A percentile compares a stretch with the other conserved stretches of the same genome.
Conservation (phyloP, 1,140 invertebrate species). For the Lordiphosa clarofinis region DNA sequence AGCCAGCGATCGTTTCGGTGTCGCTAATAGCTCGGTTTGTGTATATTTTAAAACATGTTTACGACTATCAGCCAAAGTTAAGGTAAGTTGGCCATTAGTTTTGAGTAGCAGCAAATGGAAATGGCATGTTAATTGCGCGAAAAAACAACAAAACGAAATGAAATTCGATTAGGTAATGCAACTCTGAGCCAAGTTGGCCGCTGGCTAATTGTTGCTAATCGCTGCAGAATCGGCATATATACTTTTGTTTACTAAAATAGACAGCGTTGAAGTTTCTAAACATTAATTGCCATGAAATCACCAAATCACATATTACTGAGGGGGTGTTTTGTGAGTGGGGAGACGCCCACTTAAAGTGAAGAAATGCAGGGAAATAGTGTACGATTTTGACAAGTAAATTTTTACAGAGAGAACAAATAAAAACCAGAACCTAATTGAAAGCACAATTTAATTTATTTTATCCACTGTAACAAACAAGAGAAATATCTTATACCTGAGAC, state of each 20-base stretch:
- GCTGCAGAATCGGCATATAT: constrained; percentile 64
- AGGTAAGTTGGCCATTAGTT: constrained; percentile 49
- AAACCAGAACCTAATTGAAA: too few species aligned
- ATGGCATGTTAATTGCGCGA: constrained; percentile 63
- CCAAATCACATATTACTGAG: constrained; percentile 12
- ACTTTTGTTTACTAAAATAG: constrained; percentile 27
- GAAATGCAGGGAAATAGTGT: too few species aligned
- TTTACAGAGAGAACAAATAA: too few species aligned
- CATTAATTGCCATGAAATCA: constrained; percentile 66
- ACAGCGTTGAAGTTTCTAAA: constrained; percentile 28
- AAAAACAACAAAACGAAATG: constrained; percentile 15
- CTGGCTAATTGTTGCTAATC: constrained; percentile 71
- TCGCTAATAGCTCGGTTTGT: constrained; percentile 36
- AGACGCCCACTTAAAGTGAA: constrained; percentile 54
- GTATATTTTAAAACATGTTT: constrained; percentile 56
- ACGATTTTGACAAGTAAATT: too few species aligned
- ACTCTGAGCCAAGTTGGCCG: constrained; percentile 35
- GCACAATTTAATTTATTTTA: too few species aligned
- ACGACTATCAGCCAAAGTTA: constrained; percentile 31
- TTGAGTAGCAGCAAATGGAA: constrained; percentile 59
- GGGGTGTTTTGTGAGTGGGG: too few species aligned
- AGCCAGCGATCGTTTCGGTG: constrained; percentile 13
- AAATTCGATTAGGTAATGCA: constrained; percentile 70
- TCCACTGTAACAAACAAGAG: too few species aligned
- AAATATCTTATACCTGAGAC: too few species aligned